Conservation (phyloP, 1,140 invertebrate genomes). For the Brachionus rotundiformis region DNA sequence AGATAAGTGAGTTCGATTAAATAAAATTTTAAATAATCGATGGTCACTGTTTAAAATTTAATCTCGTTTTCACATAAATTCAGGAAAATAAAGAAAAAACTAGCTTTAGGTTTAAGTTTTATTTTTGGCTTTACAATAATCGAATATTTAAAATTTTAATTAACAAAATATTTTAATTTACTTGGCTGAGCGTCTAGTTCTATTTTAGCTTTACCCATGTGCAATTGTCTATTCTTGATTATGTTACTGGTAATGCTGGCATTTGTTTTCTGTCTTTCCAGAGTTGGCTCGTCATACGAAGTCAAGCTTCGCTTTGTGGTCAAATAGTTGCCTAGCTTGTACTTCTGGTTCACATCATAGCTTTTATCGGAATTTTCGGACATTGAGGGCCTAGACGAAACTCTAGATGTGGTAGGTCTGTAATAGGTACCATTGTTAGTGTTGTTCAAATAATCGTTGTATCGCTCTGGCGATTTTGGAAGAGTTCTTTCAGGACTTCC, state of each 20-base stretch:
- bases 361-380: slow-evolving; percentile 18
- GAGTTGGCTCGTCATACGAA: slow-evolving; percentile 12
- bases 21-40: slow-evolving; percentile 42
- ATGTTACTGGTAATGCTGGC: slow-evolving; percentile 1
- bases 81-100: background rate
- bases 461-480: slow-evolving; percentile 26
- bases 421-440: background rate
- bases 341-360: slow-evolving; percentile 8
- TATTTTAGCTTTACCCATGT: slow-evolving; percentile 50
- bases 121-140: slow-evolving; percentile 18
- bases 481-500: slow-evolving; percentile 21
- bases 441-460: slow-evolving; percentile 3
- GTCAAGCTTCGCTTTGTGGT: slow-evolving; percentile 46
- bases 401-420: slow-evolving; percentile 47
- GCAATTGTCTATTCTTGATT: slow-evolving; percentile 43
- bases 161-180: slow-evolving; percentile 46
- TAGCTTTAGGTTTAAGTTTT: slow-evolving; percentile 13
- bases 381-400: background rate
- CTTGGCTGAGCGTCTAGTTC: slow-evolving; percentile 45
- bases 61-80: background rate
- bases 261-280: slow-evolving; percentile 34
- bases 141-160: slow-evolving; percentile 41
- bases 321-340: slow-evolving; percentile 33
- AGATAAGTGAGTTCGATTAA: slow-evolving; percentile 14
- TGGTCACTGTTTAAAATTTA: background rate